Evolutionary conservation across 2,797 vertebrate species (phyloP).

Genomic region (Halcyon chelicuti): DNA sequence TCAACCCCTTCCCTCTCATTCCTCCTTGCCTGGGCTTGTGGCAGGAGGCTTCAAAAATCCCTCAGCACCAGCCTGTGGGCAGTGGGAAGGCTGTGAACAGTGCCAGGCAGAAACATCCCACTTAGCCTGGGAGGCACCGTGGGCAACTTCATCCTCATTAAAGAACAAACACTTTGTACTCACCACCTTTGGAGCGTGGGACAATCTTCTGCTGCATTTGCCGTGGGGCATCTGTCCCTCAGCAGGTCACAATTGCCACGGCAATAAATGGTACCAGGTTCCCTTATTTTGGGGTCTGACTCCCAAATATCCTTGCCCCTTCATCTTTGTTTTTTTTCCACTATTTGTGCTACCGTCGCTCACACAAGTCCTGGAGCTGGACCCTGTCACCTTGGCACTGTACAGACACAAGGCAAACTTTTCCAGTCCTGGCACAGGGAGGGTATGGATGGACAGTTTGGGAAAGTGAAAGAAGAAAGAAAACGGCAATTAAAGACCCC

Average conservation of each 20-base stretch:
- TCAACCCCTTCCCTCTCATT: background rate
- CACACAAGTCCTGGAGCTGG: background rate
- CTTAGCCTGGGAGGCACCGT: background rate
- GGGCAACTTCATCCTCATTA: background rate
- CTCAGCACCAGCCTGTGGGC: background rate
- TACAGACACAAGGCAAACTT: background rate
- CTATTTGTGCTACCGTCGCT: background rate
- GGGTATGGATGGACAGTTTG: rapidly evolving
- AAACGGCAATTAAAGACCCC: background rate
- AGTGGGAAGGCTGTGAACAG: background rate
- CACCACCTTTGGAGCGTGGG: background rate
- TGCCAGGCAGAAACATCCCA: background rate
- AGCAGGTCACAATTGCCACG: background rate
- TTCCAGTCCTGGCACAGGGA: rapidly evolving
- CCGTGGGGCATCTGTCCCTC: background rate
- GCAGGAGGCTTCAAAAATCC: background rate
- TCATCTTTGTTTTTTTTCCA: background rate
- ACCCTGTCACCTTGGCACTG: background rate
- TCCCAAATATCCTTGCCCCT: background rate
- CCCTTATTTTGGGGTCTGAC: background rate
- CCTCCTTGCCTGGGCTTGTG: background rate
- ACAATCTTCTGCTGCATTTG: background rate
- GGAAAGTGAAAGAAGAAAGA: rapidly evolving
- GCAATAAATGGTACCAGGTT: rapidly evolving
- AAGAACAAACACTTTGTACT: background rate